Conservation (phyloP, 1,140 invertebrate genomes). For the Xylocopa sonorina region DNA sequence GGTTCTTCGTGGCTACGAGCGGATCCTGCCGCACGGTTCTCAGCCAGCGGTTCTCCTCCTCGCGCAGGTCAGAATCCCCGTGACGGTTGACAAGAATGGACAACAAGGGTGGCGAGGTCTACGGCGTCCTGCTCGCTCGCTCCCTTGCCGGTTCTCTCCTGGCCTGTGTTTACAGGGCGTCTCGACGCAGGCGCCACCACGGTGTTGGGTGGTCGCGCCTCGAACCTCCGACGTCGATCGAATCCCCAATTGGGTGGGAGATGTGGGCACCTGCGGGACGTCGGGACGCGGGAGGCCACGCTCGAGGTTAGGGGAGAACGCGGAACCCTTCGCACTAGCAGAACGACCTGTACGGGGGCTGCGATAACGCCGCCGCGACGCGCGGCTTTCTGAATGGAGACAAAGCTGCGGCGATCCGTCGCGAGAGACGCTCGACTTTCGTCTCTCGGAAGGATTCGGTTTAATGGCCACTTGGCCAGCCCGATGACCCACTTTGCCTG, state of each 20-base stretch:
- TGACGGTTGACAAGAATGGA: slow-evolving; percentile 51
- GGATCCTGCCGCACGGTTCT: slow-evolving; percentile 51
- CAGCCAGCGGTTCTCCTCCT: slow-evolving; percentile 53
- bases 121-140: slow-evolving; percentile 27
- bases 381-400: slow-evolving; percentile 56
- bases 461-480: slow-evolving; percentile 37
- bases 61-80: slow-evolving; percentile 55
- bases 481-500: slow-evolving; percentile 13
- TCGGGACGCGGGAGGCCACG: slow-evolving; percentile 35
- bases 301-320: slow-evolving; percentile 55
- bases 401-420: slow-evolving; percentile 19
- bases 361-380: slow-evolving; percentile 50
- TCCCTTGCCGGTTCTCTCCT: slow-evolving; percentile 48
- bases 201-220: slow-evolving; percentile 62
- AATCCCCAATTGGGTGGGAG: slow-evolving; percentile 75
- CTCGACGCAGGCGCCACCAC: slow-evolving; percentile 59
- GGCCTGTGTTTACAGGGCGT: slow-evolving; percentile 62
- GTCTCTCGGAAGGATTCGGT: slow-evolving; percentile 23
- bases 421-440: slow-evolving; percentile 24
- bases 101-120: neutral
- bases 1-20: neutral
- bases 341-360: slow-evolving; percentile 17
- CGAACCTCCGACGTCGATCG: slow-evolving; percentile 71
- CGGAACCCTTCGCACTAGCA: slow-evolving; percentile 43
- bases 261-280: slow-evolving; percentile 49